A percentile compares a stretch with the other conserved stretches of the same genome.
These are phyloP conservation scores for Lampris megalopsis DNA, from an alignment of 2,113 vertebrate species.

Conservation along the genomic window DNA sequence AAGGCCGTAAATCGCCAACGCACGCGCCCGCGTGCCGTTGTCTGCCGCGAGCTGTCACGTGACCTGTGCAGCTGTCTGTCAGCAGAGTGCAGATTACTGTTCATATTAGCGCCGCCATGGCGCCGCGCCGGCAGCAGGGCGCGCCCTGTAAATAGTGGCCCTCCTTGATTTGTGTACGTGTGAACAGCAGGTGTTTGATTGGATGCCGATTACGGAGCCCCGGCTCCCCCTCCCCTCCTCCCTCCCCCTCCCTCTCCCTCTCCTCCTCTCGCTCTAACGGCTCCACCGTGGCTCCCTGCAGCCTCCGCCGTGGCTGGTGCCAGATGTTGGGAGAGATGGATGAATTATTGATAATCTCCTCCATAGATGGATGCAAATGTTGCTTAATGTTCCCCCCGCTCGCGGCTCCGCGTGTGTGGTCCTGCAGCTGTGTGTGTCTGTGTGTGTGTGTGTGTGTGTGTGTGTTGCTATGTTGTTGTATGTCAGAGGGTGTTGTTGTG, in stretches of 20 bases:
- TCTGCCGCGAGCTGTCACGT: conserved; percentile 14
- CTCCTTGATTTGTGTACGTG: conserved; percentile 48
- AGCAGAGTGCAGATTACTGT: conserved; percentile 26
- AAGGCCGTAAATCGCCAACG: too few species aligned
- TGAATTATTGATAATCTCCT: conserved; percentile 48
- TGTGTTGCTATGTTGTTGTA: too few species aligned
- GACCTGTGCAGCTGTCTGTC: conserved; percentile 25
- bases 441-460: too few species aligned
- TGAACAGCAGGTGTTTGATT: conserved; percentile 67
- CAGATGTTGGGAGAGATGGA: conserved; percentile 43
- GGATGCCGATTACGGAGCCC: conserved; percentile 7
- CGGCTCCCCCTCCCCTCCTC: not conserved
- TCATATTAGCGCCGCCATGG: not conserved
- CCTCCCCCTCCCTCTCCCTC: not conserved
- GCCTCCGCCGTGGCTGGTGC: conserved; percentile 15
- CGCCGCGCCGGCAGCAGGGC: conserved; percentile 25
- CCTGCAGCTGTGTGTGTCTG: not conserved
- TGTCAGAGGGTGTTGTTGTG: too few species aligned
- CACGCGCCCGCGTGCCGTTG: not conserved
- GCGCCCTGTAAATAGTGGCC: conserved; percentile 40
- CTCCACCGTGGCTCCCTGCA: conserved; percentile 16
- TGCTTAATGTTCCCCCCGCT: conserved; percentile 21
- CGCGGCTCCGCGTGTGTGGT: conserved; percentile 5
- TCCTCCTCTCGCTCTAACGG: not conserved
- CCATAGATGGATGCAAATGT: conserved; percentile 47